phyloP scores from a whole-genome alignment of 2,888 invertebrate species.

The Biston stratarius region DNA sequence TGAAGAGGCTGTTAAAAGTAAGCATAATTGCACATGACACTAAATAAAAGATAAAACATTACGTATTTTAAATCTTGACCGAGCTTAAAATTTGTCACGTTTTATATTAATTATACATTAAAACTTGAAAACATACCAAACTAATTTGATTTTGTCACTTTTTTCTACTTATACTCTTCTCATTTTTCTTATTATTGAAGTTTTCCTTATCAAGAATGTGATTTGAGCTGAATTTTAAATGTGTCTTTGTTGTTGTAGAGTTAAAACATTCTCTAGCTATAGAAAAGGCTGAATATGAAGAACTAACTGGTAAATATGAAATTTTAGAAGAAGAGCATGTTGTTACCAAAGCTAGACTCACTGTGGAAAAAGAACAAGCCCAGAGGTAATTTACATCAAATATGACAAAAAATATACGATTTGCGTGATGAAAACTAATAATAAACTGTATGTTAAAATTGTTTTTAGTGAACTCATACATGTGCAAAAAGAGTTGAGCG shows the following conservation, averaged over 20 bases:
- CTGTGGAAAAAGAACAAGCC: constrained; percentile 93
- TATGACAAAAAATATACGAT: neutral
- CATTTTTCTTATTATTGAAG: too few species aligned
- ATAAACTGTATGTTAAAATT: neutral
- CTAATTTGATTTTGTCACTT: too few species aligned
- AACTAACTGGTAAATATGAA: constrained; percentile 93
- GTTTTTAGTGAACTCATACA: constrained; percentile 86
- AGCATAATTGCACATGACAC: constrained; percentile 49
- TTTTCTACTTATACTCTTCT: too few species aligned
- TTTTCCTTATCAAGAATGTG: neutral
- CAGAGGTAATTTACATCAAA: constrained; percentile 83
- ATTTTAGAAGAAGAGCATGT: constrained; percentile 94
- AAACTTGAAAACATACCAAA: too few species aligned
- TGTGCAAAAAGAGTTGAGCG: constrained; percentile 87
- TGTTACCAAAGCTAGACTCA: constrained; percentile 92
- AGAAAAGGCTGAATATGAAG: constrained; percentile 91
- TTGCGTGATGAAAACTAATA: neutral
- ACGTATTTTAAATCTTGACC: too few species aligned
- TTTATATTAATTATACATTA: too few species aligned
- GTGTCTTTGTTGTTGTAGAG: constrained; percentile 79
- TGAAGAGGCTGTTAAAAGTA: constrained; percentile 90
- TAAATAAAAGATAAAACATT: neutral
- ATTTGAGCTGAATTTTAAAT: neutral
- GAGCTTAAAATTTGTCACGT: too few species aligned
- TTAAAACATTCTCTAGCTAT: constrained; percentile 89